Conservation (phyloP, 1,140 invertebrate species). For the Caerostris darwini region DNA sequence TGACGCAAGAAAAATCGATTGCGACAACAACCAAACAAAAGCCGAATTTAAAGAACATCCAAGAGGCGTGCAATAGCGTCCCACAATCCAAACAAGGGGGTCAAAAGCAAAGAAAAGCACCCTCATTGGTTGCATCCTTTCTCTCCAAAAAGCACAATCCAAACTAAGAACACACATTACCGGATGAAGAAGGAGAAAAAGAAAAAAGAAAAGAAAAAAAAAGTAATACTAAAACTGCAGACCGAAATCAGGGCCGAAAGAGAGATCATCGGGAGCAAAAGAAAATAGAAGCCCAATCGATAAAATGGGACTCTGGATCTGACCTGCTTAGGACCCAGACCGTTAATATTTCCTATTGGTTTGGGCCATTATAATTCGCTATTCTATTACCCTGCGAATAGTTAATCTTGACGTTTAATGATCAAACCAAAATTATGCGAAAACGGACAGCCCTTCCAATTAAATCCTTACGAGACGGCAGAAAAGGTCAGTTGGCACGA, state of each 20-base stretch:
- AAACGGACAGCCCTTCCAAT: conserved; percentile 23
- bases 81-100: not conserved
- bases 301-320: conserved; percentile 31
- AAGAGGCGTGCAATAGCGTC: not conserved
- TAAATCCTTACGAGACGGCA: conserved; percentile 14
- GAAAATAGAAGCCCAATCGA: conserved; percentile 24
- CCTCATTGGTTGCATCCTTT: not conserved
- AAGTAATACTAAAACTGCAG: not conserved
- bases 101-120: not conserved
- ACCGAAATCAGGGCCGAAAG: conserved; percentile 9
- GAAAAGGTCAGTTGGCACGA: conserved; percentile 17
- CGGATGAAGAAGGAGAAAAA: not conserved
- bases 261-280: not conserved
- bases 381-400: not conserved
- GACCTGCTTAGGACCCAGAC: conserved; percentile 5
- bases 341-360: not conserved
- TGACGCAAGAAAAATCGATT: not conserved
- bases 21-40: not conserved
- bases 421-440: not conserved
- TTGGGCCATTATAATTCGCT: not conserved
- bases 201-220: too few species aligned
- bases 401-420: not conserved
- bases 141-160: not conserved
- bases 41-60: conserved; percentile 18
- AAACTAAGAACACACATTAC: conserved; percentile 34